Evolutionary conservation across 2,113 vertebrate species (phyloP).

Genomic region (Mustelus asterias): DNA sequence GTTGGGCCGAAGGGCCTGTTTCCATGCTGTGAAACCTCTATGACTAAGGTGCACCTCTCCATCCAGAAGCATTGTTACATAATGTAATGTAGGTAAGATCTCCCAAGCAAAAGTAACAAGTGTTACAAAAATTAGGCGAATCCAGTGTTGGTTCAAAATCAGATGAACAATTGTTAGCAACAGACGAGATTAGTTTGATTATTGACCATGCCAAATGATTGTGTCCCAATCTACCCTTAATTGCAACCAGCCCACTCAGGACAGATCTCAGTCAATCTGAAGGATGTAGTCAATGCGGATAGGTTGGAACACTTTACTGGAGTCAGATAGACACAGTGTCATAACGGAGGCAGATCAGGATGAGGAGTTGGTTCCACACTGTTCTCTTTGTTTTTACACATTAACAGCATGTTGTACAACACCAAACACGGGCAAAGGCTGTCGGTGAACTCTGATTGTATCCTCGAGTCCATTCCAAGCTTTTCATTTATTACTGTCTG

Average conservation of each 20-base stretch:
- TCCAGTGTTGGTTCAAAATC: background rate
- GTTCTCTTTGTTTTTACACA: background rate
- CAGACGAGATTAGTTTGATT: background rate
- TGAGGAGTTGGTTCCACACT: background rate
- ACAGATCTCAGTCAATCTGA: background rate
- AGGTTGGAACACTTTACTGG: background rate
- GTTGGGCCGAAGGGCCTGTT: too few relatives aligned
- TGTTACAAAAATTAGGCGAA: background rate
- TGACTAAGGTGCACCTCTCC: background rate
- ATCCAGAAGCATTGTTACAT: background rate
- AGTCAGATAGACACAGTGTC: background rate
- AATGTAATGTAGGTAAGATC: background rate
- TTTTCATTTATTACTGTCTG: background rate
- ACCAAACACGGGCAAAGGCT: background rate
- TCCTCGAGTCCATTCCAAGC: background rate
- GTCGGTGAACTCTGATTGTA: background rate
- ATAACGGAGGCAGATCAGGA: background rate
- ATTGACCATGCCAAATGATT: background rate
- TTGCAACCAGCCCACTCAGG: background rate
- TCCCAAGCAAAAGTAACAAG: background rate
- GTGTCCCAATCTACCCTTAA: background rate
- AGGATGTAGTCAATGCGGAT: background rate
- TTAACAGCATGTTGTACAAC: background rate
- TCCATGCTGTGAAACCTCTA: too few relatives aligned
- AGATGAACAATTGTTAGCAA: background rate